Base-by-base conservation (phyloP, 2,888 invertebrate genomes). In the Gymnosoma rotundatum region DNA sequence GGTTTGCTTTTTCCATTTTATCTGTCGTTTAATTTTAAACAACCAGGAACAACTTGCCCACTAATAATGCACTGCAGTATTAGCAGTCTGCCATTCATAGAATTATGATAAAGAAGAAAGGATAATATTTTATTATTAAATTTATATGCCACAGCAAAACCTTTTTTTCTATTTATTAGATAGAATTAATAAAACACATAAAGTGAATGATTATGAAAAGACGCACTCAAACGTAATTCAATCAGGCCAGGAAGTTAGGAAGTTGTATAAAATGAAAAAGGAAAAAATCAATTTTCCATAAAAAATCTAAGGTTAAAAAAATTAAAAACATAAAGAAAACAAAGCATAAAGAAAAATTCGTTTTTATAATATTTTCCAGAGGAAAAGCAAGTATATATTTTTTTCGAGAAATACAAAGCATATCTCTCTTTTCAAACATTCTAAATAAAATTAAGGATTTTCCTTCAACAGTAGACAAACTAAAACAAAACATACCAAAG, bases 141-240 rank as follows among this genome's bases (percentile, higher is more conserved):
- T 79, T 60, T 60, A 52, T 60, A 16, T 72, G 4, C 8, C 42
- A 72, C 58, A 79, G 45, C 60, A 66, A 66, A 16, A 36, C 12
- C 5, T n/a, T 66, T 56, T 50, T 58, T 56, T 50, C 58, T 54
- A 52, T 60, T 63, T 48, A 21, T 56, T 54, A 67, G 21, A 36
- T 6, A 32, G 6, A 16, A 56, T 16, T 20, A 63, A 61, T 36
- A 56, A 32, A 45, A 16, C 14, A 21, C 18, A n/a, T 50, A 61
- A 42, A 48, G 9, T 73, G 50, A 74, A 74, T 36, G 48, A 48
- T 64, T 56, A 12, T 70, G 25, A 75, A 52, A 58, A 48, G 45
- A 81, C 75, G 74, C 69, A 74, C 74, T 80, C 38, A 56, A 63
- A 74, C 3, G 60, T 38, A 81, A 81, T 75, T 75, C 32, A 50